These are phyloP conservation scores for Macheiramphus alcinus DNA, from an alignment of 2,113 vertebrate species.

Conservation along the genomic window DNA sequence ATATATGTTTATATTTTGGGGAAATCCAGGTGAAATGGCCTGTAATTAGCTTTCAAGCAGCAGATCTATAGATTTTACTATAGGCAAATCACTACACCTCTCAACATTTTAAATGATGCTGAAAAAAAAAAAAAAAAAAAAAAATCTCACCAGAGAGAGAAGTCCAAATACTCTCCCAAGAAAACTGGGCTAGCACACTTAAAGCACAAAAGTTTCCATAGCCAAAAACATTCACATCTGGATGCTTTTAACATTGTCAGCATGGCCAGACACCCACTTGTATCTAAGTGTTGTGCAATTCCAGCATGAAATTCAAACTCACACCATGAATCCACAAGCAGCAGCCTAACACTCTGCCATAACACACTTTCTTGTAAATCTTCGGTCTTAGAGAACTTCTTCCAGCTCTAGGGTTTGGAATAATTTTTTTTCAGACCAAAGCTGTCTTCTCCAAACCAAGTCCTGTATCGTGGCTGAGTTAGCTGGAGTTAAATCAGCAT, in stretches of 20 bases:
- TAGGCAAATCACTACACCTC: background rate
- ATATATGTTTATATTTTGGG: background rate
- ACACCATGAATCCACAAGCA: slow-evolving; percentile 5
- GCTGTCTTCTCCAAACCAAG: slow-evolving; percentile 20
- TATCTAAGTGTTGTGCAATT: slow-evolving; percentile 44
- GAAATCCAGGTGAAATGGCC: background rate
- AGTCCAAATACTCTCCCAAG: background rate
- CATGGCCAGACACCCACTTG: slow-evolving; percentile 34
- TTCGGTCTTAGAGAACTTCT: background rate
- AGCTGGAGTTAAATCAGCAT: slow-evolving; percentile 44
- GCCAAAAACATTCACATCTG: slow-evolving; percentile 57
- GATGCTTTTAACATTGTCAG: slow-evolving; percentile 52
- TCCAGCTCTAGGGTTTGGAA: slow-evolving; percentile 33
- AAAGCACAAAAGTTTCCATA: slow-evolving; percentile 25
- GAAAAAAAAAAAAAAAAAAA: background rate
- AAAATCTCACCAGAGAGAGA: background rate
- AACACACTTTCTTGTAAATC: slow-evolving; percentile 37
- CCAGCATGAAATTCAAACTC: slow-evolving; percentile 30
- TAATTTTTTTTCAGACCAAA: slow-evolving; percentile 8
- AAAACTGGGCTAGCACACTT: slow-evolving; percentile 7
- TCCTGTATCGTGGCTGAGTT: slow-evolving; percentile 12
- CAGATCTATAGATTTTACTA: background rate
- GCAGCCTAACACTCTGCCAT: slow-evolving; percentile 6
- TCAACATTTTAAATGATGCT: background rate
- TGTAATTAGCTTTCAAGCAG: background rate